Base-by-base conservation (phyloP, 2,113 vertebrate species). In the Terrapene triunguis region DNA sequence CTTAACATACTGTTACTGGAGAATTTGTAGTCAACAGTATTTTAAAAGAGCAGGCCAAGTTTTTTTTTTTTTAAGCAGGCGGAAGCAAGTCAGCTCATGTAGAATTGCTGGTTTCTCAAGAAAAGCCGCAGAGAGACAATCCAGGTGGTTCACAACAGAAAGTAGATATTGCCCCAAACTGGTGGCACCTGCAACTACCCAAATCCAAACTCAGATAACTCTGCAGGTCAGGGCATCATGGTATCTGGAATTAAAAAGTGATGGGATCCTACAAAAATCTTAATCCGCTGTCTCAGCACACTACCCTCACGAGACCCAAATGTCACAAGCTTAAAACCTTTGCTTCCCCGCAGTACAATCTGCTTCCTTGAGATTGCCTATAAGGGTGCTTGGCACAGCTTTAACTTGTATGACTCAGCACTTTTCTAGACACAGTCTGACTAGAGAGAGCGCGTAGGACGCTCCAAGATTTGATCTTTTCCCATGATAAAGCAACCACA, bases 41-140 rank as follows among this genome's bases (percentile, higher is more conserved):
- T 59, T 89, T 65, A 4, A 83, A 48, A 95, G 69, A 78, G 48
- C 48, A 9, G 42, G 76, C 13, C 25, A 62, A 1, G 72, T 35
- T 55, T 76, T 59, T 0, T n/a, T 14, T 62, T 62, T 62, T 62
- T 32, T 1, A 35, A n/a, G 35, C 65, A 21, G 65, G 35, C 5
- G 35, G 16, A n/a, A 2, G n/a, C n/a, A 72, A 22, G 19, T 72
- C 17, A 38, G n/a, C 35, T 21, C 19, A 22, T 72, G 35, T 10
- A 38, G n/a, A 72, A 38, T 72, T 72, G 53, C 76, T 1, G 0
- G 1, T 7, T 1, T 50, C 32, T 76, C 51, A 44, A 27, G 35
- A 72, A 54, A 5, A 48, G 22, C 35, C n/a, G 3, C 9, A 35
- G 25, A 48, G 6, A 48, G 25, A 65, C 19, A 32, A 19, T 21